Percentiles rank a stretch among this genome's conserved stretches.
Conservation (phyloP, 2,113 vertebrate species). For the Lichenostomus cassidix region DNA sequence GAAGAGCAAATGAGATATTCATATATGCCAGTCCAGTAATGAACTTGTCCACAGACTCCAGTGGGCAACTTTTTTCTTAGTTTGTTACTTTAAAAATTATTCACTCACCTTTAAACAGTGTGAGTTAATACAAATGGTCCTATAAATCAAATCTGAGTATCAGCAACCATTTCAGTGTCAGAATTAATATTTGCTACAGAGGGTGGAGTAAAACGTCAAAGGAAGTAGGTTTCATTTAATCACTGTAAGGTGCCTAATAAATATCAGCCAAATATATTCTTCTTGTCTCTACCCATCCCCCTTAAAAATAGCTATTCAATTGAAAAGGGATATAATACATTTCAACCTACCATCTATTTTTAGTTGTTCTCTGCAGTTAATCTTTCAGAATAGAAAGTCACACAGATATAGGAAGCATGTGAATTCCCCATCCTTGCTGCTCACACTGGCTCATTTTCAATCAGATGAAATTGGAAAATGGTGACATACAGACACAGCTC, state of each 20-base stretch:
- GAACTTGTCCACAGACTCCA: neutral
- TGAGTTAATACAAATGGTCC: neutral
- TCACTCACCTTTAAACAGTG: neutral
- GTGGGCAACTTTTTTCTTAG: neutral
- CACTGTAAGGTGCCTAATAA: neutral
- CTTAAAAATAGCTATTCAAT: neutral
- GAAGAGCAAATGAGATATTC: neutral
- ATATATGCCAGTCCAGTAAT: neutral
- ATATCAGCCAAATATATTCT: neutral
- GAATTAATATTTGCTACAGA: neutral
- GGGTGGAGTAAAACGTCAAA: slow-evolving; percentile 17
- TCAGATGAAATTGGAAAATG: neutral
- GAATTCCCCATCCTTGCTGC: neutral
- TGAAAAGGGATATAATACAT: neutral
- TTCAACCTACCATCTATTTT: slow-evolving; percentile 40
- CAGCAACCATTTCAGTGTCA: neutral
- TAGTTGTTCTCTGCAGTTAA: neutral
- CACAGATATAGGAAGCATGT: neutral
- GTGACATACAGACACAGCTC: neutral
- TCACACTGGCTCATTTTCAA: neutral
- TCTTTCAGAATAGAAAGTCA: slow-evolving; percentile 1
- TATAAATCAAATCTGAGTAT: neutral
- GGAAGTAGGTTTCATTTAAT: slow-evolving; percentile 1
- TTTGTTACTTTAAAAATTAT: neutral
- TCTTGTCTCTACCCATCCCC: neutral